Base-by-base conservation (phyloP, 2,113 vertebrate genomes). In the Bos taurus region DNA sequence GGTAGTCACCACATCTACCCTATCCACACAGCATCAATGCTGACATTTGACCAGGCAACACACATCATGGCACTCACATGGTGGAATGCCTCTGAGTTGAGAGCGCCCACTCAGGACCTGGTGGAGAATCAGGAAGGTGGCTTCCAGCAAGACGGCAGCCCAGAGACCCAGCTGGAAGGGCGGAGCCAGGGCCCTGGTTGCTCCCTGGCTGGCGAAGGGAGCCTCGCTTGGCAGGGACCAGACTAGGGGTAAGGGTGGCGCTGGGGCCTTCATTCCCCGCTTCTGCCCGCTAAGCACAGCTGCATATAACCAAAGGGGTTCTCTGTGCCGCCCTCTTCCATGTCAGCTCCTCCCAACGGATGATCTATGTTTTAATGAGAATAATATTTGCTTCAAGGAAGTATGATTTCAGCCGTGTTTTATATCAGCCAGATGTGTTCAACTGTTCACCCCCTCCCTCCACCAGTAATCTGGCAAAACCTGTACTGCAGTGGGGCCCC, bases 341-440 rank as follows among this genome's bases (percentile, higher is more conserved):
- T 2, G 33, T 43, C 9, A 0, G 36, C 80, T 50, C 46, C 87
- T 93, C 52, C 6, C 57, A 17, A 9, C 0, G 3, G 50, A 56
- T n/a, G 80, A 56, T 67, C 94, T 94, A 19, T 74, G 84, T 82
- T 95, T 90, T 95, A 90, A 97, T 48, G 46, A 92, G 90, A 95
- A 92, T 77, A 92, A 80, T 77, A 59, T 96, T 96, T 52, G 46
- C 74, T 93, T 71, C 3, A 8, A 83, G 88, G 92, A 92, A 57
- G 87, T 92, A 54, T 19, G 97, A 78, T 78, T 28, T 87, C 90
- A 50, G 88, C 33, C 5, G 2, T 40, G 48, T 46, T 78, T 64
- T 50, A 5, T 87, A 90, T 92, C 98, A 78, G 95, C 97, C 96
- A 91, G 86, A 84, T 57, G 19, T 57, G 89, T 74, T 83, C 25